phyloP scores from a whole-genome alignment of 2,888 invertebrate species.

The Asteroscopus sphinx region DNA sequence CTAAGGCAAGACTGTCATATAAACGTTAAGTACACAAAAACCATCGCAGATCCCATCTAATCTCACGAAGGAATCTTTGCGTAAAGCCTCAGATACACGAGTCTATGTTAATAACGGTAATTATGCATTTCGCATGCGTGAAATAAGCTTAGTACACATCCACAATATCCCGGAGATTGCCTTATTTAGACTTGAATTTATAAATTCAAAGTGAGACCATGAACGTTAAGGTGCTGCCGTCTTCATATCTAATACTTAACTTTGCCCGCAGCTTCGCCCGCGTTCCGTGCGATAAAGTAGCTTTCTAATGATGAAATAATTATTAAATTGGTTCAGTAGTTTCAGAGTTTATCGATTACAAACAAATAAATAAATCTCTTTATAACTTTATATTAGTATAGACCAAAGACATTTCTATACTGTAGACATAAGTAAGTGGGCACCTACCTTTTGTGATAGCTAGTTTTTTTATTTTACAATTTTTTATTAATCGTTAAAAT shows the following conservation, averaged over 20 bases:
- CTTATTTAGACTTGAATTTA: conserved; percentile 68
- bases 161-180: conserved; percentile 69
- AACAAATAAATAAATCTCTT: no score
- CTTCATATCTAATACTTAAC: conserved; percentile 14
- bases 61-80: conserved; percentile 63
- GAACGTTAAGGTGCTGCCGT: neutral
- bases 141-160: conserved; percentile 73
- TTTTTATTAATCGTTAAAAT: no score
- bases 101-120: conserved; percentile 83
- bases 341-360: no score
- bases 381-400: no score
- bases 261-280: no score
- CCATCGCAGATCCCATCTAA: conserved; percentile 69
- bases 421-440: no score
- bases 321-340: no score
- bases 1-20: conserved; percentile 16
- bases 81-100: conserved; percentile 42
- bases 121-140: conserved; percentile 83
- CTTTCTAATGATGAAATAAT: no score
- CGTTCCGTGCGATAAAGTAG: no score
- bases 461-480: no score
- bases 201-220: conserved; percentile 62
- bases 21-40: conserved; percentile 57
- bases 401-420: no score
- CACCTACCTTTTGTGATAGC: no score